A percentile compares a stretch with the other conserved stretches of the same genome.
These are phyloP conservation scores for Chironomus tepperi DNA, from an alignment of 1,140 invertebrate species.

Conservation along the genomic window DNA sequence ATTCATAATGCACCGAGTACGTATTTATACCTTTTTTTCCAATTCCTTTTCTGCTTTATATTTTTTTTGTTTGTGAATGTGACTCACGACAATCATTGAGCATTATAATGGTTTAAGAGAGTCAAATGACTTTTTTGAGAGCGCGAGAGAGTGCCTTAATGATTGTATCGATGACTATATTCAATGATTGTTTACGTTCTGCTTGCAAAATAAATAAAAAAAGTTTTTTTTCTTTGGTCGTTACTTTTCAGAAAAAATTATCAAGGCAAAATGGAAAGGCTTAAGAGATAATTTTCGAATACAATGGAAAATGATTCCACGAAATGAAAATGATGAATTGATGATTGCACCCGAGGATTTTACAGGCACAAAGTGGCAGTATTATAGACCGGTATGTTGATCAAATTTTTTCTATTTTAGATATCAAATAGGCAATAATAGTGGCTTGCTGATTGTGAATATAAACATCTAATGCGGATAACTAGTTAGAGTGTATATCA, in stretches of 20 bases:
- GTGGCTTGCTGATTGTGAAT: no score
- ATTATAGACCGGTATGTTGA: slow-evolving; percentile 32
- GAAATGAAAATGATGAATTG: slow-evolving; percentile 37
- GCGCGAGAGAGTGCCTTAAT: neutral
- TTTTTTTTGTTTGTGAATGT: neutral
- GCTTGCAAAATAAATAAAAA: slow-evolving; percentile 13
- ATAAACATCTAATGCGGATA: no score
- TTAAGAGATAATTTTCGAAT: slow-evolving; percentile 39
- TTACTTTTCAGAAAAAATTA: slow-evolving; percentile 25
- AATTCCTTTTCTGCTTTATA: neutral
- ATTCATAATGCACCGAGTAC: slow-evolving; percentile 38
- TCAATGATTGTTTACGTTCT: neutral
- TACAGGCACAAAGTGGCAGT: slow-evolving; percentile 37
- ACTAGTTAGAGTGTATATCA: no score
- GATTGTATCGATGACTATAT: neutral
- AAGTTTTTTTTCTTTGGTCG: neutral
- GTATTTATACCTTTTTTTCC: slow-evolving; percentile 25
- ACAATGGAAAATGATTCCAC: slow-evolving; percentile 39
- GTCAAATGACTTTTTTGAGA: neutral
- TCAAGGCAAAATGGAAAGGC: slow-evolving; percentile 41
- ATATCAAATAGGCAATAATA: no score
- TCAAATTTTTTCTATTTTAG: no score
- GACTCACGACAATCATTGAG: neutral
- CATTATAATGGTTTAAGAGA: neutral
- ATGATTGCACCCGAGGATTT: slow-evolving; percentile 36